Evolutionary conservation across 2,113 vertebrate genomes (phyloP), one percentile per base, ranked within the genome.

Genomic region (Mionectes macconnelli): DNA sequence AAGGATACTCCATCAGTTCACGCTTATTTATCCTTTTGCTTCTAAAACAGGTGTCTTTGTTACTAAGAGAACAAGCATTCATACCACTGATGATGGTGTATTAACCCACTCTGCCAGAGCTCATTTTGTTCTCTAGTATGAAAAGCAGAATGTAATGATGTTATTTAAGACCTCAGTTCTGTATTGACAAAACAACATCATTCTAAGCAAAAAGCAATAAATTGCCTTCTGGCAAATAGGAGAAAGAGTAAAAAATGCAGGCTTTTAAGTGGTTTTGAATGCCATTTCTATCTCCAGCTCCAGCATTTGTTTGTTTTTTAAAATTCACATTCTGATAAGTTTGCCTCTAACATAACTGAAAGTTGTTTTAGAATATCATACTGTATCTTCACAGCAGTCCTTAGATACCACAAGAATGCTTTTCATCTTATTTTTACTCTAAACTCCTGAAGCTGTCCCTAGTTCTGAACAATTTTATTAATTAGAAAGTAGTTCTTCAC

Each of bases 21-120:
- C 1, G 4, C 76, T 88, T 88, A 83, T 96, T 97, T 97, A 93
- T 89, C 59, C 91, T 85, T 97, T 97, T 87, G 83, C 66, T 94
- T 55, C 83, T 91, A 87, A 94, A 97, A 96, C 84, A 98, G 90
- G 94, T 97, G 97, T 91, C 81, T 88, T 88, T 66, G 67, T 96
- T 97, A 95, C 91, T 87, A 94, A 96, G 83, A 85, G 87, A 80
- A 97, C 19, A 94, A 83, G 50, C 31, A 93, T 50, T 87, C 50
- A 68, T 89, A 78, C 23, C 69, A 81, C 10, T 88, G 68, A 84
- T 94, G 66, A 59, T 22, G 30, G 20, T 60, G 31, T 52, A 87
- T 86, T 90, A 95, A 78, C 93, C 17, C 8, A 4, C 12, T 62
- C 80, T 87, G 17, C 53, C 86, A 81, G 80, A 63, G 52, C 20